Evolutionary conservation across 2,888 invertebrate genomes (phyloP).

Genomic region (Lucinisca nassula): DNA sequence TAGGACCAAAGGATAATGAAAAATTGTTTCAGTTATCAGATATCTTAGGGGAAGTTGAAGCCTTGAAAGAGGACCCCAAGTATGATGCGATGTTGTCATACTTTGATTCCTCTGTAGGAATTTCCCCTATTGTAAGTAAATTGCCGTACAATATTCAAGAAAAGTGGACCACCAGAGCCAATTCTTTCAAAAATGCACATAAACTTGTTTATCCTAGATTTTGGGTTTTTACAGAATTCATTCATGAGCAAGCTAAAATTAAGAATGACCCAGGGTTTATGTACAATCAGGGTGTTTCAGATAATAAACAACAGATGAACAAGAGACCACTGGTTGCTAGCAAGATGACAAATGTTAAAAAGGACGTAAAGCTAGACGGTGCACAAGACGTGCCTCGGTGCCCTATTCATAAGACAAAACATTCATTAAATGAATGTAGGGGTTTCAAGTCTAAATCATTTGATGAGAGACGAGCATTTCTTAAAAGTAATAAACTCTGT

Average conservation of each 20-base stretch:
- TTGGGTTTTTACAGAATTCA: slow-evolving; percentile 54
- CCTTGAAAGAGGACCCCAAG: slow-evolving; percentile 44
- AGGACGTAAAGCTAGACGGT: not conserved
- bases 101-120: slow-evolving; percentile 62
- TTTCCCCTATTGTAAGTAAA: slow-evolving; percentile 65
- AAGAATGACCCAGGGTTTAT: slow-evolving; percentile 63
- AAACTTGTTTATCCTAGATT: slow-evolving; percentile 67
- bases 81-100: slow-evolving; percentile 51
- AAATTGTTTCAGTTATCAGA: slow-evolving; percentile 57
- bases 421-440: slow-evolving; percentile 38
- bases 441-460: slow-evolving; percentile 32
- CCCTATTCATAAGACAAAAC: slow-evolving; percentile 34
- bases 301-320: not conserved
- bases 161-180: slow-evolving; percentile 63
- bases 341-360: not conserved
- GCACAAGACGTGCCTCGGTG: slow-evolving; percentile 17
- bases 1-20: slow-evolving; percentile 48
- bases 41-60: slow-evolving; percentile 56
- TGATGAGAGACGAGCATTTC: slow-evolving; percentile 34
- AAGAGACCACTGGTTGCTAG: not conserved
- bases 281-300: not conserved
- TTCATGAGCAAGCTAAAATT: slow-evolving; percentile 47
- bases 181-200: slow-evolving; percentile 52
- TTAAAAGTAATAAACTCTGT: slow-evolving; percentile 47
- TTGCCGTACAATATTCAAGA: slow-evolving; percentile 61